These are phyloP conservation scores for Penelope pileata DNA, from an alignment of 2,113 vertebrate genomes.

Conservation along the genomic window DNA sequence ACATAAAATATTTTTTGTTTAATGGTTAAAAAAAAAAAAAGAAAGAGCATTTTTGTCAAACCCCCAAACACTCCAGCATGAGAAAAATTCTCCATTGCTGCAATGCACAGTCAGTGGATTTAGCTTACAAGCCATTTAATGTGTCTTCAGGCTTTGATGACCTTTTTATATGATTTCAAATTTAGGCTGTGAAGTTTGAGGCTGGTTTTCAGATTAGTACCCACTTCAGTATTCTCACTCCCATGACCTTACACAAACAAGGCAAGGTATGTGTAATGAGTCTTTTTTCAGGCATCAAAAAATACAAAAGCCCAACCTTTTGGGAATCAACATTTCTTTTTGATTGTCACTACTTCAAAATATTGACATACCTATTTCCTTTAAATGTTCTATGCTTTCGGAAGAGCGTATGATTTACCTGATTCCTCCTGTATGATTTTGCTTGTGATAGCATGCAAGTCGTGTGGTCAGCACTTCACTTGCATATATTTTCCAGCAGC, in stretches of 20 bases:
- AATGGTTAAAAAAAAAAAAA: background rate
- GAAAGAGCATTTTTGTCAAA: background rate
- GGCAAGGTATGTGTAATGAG: rapidly evolving
- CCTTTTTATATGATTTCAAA: background rate
- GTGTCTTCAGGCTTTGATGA: background rate
- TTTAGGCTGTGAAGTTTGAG: background rate
- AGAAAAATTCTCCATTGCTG: background rate
- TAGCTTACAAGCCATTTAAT: rapidly evolving
- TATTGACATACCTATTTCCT: background rate
- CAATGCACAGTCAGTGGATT: rapidly evolving
- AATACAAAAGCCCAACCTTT: background rate
- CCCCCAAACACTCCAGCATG: rapidly evolving
- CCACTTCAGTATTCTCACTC: background rate
- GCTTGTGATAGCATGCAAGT: background rate
- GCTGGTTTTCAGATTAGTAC: background rate
- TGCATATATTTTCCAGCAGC: background rate
- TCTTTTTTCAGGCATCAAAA: background rate
- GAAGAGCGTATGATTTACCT: background rate
- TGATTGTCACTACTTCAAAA: background rate
- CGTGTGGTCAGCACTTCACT: background rate
- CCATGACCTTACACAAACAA: background rate
- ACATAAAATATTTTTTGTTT: background rate
- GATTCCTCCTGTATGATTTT: background rate
- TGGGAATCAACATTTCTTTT: background rate
- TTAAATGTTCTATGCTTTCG: background rate